phyloP scores from a whole-genome alignment of 2,797 vertebrate species.

The Myotis myotis region DNA sequence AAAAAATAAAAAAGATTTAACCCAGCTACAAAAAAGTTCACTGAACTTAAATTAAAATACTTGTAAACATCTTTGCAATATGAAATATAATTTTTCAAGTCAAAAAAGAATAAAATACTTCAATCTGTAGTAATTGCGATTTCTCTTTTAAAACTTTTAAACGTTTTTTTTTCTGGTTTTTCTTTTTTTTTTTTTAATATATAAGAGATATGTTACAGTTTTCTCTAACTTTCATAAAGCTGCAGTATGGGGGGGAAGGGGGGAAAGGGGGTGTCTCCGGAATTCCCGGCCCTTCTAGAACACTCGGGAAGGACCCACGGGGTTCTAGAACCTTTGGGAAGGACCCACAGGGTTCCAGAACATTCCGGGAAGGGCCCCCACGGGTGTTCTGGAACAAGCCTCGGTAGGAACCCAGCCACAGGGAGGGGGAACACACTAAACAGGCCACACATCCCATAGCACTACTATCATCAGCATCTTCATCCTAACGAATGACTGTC shows the following conservation, averaged over 20 bases:
- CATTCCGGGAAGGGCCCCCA: neutral
- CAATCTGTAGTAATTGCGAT: conserved; percentile 98
- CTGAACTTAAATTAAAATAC: conserved; percentile 99
- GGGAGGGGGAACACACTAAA: conserved; percentile 73
- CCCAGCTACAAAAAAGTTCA: conserved; percentile 99
- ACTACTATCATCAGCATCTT: conserved; percentile 78
- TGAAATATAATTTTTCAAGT: conserved; percentile 99
- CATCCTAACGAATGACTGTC: conserved; percentile 55
- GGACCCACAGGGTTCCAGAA: conserved; percentile 67
- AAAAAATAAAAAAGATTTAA: conserved; percentile 97
- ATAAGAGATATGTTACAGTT: conserved; percentile 94
- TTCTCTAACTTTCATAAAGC: conserved; percentile 88
- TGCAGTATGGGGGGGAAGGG: conserved; percentile 86
- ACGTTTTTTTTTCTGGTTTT: conserved; percentile 78
- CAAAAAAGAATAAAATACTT: conserved; percentile 99
- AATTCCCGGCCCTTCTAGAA: conserved; percentile 85
- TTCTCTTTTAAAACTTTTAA: conserved; percentile 96
- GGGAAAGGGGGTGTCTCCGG: conserved; percentile 80
- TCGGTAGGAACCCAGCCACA: conserved; percentile 86
- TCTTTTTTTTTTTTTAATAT: conserved; percentile 83
- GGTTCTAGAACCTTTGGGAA: conserved; percentile 82
- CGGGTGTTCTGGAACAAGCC: conserved; percentile 82
- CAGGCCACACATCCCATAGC: conserved; percentile 82
- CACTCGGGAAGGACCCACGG: conserved; percentile 84
- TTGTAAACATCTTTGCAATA: conserved; percentile 99